Base-by-base conservation (phyloP, 2,113 vertebrate genomes). In the Morone chrysops region DNA sequence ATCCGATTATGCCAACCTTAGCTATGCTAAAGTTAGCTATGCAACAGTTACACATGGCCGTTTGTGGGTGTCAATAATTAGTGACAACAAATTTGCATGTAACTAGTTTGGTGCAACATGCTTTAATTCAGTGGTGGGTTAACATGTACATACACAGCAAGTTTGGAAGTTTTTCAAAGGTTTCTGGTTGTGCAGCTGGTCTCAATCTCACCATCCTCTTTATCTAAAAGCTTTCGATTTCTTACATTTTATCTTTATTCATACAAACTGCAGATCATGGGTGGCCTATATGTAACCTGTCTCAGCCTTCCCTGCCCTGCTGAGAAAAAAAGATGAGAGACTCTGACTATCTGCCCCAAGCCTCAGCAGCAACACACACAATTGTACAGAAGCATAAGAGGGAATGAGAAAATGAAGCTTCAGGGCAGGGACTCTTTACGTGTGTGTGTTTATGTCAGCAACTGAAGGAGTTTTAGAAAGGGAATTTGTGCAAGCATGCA, bases 381-480 rank as follows among this genome's bases (percentile, higher is more conserved):
- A n/a, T 67, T 66, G 81, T 90, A 69, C 87, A 57, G 51, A 79
- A 82, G 68, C 62, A 85, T 68, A 47, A 90, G 40, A 83, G 68
- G 36, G 85, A 85, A 89, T 83, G 65, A 87, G 75, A 81, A 89
- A 89, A 90, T 45, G 65, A 31, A 0, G 63, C 89, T 86, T n/a
- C 75, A 71, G 78, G 88, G 82, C 80, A 75, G 10, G 36, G 61
- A 47, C 63, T 75, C 31, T 80, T 68, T 31, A 7, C 87, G 66
- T 84, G 66, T 66, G 59, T 71, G 45, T 79, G 78, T 59, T 85
- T 47, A 57, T 83, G 78, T 86, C 59, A 67, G 59, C 2, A 25
- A 48, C 14, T 68, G 45, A 59, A 38, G 11, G 78, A 67, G 48
- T 84, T 84, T 69, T 65, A 16, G 56, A 80, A 53, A 31, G 48